Percentiles rank a stretch among this genome's conserved stretches.
Evolutionary conservation across 2,888 invertebrate genomes (phyloP).

Genomic region (Hirtodrosophila histrioides): DNA sequence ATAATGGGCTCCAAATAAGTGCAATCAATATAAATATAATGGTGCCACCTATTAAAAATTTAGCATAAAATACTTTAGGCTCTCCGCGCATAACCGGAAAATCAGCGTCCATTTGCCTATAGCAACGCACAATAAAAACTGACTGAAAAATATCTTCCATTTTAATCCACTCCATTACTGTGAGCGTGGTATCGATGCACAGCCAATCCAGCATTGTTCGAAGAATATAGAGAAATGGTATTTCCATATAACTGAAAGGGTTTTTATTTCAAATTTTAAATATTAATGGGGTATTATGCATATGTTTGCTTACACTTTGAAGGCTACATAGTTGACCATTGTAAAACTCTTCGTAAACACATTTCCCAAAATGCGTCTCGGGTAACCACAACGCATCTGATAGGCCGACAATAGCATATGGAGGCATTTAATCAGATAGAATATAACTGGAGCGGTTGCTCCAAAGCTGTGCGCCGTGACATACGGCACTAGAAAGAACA

Average conservation of each 20-base stretch:
- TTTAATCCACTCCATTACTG: conserved; percentile 98
- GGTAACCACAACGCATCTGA: conserved; percentile 98
- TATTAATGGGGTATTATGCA: neutral
- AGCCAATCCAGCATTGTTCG: conserved; percentile 99
- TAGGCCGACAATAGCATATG: conserved; percentile 97
- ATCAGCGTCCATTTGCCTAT: conserved; percentile 92
- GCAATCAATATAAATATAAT: conserved; percentile 93
- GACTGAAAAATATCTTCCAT: conserved; percentile 99
- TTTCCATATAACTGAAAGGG: conserved; percentile 89
- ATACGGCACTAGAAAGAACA: conserved; percentile 97
- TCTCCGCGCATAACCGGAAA: conserved; percentile 95
- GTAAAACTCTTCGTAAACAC: conserved; percentile 98
- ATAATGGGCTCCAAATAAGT: conserved; percentile 98
- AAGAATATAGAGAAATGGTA: conserved; percentile 98
- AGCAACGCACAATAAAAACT: conserved; percentile 91
- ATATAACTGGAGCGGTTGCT: conserved; percentile 92
- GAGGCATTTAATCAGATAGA: conserved; percentile 98
- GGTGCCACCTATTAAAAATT: conserved; percentile 95
- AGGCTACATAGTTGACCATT: conserved; percentile 94
- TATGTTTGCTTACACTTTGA: conserved; percentile 90
- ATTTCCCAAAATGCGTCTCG: conserved; percentile 97
- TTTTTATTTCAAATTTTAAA: neutral
- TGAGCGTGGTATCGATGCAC: conserved; percentile 99
- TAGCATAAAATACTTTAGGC: conserved; percentile 91
- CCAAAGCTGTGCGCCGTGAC: conserved; percentile 90